Percentiles rank a stretch among this genome's conserved stretches.
Conservation (phyloP, 2,797 vertebrate species). For the Platalea minor region DNA sequence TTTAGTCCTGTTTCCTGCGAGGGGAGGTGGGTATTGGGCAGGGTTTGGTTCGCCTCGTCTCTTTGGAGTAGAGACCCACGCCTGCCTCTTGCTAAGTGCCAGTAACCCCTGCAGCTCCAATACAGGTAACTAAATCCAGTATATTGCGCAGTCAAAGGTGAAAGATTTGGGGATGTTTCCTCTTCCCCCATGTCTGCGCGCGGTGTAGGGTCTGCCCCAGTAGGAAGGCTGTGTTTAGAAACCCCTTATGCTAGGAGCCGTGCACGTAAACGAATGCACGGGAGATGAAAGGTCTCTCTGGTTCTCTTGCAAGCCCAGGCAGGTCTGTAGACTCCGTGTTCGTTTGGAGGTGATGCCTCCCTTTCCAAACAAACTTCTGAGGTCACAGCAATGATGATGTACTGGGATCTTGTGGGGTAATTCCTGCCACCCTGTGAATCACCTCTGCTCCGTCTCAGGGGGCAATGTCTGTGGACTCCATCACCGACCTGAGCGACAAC, state of each 20-base stretch:
- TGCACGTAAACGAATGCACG: accelerated
- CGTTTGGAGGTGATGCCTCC: background rate
- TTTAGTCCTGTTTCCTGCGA: too few species aligned
- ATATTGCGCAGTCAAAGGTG: background rate
- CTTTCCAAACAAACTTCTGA: background rate
- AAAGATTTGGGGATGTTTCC: background rate
- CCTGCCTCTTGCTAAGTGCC: background rate
- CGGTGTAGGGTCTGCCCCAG: background rate
- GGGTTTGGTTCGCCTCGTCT: background rate
- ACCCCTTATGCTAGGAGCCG: background rate
- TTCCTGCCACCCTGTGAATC: background rate
- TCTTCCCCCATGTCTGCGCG: background rate
- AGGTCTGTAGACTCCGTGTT: background rate
- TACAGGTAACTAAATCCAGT: background rate
- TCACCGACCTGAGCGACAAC: slow-evolving; percentile 87
- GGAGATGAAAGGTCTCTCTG: background rate
- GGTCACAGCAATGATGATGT: accelerated
- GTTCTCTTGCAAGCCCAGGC: background rate
- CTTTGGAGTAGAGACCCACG: background rate
- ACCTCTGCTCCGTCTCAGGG: slow-evolving; percentile 74
- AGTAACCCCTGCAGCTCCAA: background rate
- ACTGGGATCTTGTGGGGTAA: background rate
- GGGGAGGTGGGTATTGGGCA: background rate
- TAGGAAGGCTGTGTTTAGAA: background rate
- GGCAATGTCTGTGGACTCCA: slow-evolving; percentile 88